phyloP scores from a whole-genome alignment of 1,140 invertebrate genomes.

The Nixonia krombeini region DNA sequence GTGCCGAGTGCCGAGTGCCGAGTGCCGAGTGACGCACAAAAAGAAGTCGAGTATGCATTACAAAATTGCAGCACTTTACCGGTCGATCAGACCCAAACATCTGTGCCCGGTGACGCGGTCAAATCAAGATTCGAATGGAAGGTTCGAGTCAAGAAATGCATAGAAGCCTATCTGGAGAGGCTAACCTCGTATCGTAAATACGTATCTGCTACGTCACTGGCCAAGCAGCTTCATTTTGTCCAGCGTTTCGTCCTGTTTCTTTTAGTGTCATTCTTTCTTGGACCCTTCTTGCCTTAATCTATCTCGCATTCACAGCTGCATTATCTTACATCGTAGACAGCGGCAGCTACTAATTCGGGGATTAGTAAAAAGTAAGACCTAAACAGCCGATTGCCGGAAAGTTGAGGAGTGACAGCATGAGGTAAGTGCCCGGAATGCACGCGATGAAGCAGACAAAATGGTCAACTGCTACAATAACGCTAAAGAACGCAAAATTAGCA shows the following conservation, averaged over 20 bases:
- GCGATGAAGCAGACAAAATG: conserved; percentile 1
- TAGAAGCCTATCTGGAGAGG: not conserved
- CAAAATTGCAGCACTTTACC: too few relatives aligned
- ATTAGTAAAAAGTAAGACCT: conserved; percentile 59
- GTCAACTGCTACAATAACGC: not conserved
- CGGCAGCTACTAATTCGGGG: conserved; percentile 63
- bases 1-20: too few relatives aligned
- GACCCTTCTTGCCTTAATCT: conserved; percentile 45
- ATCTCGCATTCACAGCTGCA: conserved; percentile 53
- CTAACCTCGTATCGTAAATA: conserved; percentile 41
- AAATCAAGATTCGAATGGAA: not conserved
- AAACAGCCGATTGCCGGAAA: conserved; percentile 33
- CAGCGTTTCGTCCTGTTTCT: conserved; percentile 18
- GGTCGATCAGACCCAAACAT: too few relatives aligned
- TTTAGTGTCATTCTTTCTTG: conserved; percentile 23
- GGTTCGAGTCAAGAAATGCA: not conserved
- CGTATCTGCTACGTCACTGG: conserved; percentile 64
- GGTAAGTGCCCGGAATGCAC: conserved; percentile 2
- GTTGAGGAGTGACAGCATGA: conserved; percentile 8
- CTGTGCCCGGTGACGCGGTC: too few relatives aligned
- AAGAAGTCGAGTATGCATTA: too few relatives aligned
- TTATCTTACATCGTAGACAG: conserved; percentile 62
- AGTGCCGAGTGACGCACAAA: too few relatives aligned
- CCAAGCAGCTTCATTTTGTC: conserved; percentile 32
- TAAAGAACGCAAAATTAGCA: not conserved